Evolutionary conservation across 2,113 vertebrate species (phyloP), one percentile per base, ranked within the genome.

Genomic region (Apaloderma vittatum): DNA sequence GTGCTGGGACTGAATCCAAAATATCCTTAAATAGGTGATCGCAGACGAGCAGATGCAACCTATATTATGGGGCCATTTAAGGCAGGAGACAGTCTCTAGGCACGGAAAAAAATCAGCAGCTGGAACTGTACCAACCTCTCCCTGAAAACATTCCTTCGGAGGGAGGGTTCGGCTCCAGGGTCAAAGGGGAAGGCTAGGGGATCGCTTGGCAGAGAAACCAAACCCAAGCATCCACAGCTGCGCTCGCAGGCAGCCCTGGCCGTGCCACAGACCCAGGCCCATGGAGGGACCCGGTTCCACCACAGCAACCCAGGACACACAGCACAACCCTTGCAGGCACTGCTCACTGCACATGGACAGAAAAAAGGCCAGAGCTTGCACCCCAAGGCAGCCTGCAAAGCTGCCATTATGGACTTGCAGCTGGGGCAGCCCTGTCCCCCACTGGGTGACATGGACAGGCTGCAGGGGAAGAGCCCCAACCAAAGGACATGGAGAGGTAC

Each of bases 381-480:
- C 49, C 1, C 0, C 0, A 0, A 36, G 79, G 73, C 37, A 48
- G 40, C 59, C 61, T 32, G 37, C 55, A 51, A 27, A 72, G 72
- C 72, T 55, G 6, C 37, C 30, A 6, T 5, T 32, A 10, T 3
- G 1, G 51, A 23, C 51, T 32, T 17, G 22, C 51, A 37, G 26
- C 55, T 43, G 36, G 55, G 22, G 23, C 62, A 70, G 83, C 62
- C 43, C 36, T 16, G 32, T 52, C 49, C 70, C 22, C 59, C 2
- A 2, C 2, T 1, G 51, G 43, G 17, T 27, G 59, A 74, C 1
- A 0, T 0, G 0, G 21, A 12, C 1, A 8, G 57, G 71, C 67
- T 36, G 32, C 49, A 45, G n/a, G 51, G n/a, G 11, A 21, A 70
- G 7, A 61, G 27, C 30, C 32, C 20, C 49, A 34, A 34, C 45